Base-by-base conservation (phyloP, 2,113 vertebrate species). In the Cacatua alba region DNA sequence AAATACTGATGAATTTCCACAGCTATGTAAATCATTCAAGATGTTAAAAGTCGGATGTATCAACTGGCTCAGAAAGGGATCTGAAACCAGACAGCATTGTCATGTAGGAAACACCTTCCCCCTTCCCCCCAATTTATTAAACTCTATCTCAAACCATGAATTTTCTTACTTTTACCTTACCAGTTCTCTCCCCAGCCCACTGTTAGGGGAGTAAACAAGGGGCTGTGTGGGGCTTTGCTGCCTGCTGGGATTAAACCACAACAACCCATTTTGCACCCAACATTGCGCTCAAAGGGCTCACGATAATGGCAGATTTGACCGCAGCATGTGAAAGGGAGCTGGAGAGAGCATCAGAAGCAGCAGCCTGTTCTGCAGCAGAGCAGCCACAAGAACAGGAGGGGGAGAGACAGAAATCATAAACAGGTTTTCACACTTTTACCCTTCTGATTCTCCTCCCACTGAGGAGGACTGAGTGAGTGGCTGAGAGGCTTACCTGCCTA, bases 401-500 rank as follows among this genome's bases (percentile, higher is more conserved):
- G 24, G 4, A 86, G 52, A 76, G 7, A 25, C 6, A 82, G 46
- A 92, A 68, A 57, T 26, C 18, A 67, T 44, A 49, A 88, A 63
- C 11, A 71, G 49, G 39, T 29, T 91, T 86, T 80, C 1, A 1
- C 7, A 63, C 31, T 70, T 90, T 13, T 44, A 68, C 71, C 20
- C 37, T 80, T 72, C 6, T 4, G 18, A 80, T 72, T 91, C 16
- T 79, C 18, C 15, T 55, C 15, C 4, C 43, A 37, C 28, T 7
- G 17, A 41, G 29, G 14, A 23, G 21, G 43, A 68, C 28, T 9
- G 3, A 80, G 24, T 0, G 8, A 63, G 72, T 0, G 0, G 37
- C 59, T 80, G n/a, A 57, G 23, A 16, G 41, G 24, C 63, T 64
- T 51, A 76, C 39, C 43, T 68, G 59, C 6, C 76, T 24, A 25